Conservation (phyloP, 2,113 vertebrate species). For the Oceanodroma tethys region DNA sequence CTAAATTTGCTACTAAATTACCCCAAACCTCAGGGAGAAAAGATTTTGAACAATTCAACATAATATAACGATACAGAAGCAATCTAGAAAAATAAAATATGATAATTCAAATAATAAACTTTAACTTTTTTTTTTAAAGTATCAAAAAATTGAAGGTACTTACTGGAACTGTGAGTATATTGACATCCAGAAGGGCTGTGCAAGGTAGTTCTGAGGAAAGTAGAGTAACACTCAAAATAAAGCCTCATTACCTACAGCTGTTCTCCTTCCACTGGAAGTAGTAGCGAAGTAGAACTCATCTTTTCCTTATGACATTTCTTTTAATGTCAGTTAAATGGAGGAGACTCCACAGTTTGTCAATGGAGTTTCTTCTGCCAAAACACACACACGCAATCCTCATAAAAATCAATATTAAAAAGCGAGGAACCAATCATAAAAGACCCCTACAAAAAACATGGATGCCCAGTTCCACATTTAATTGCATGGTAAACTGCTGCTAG, state of each 20-base stretch:
- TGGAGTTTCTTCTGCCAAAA: background rate
- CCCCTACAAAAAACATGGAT: background rate
- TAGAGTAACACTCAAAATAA: background rate
- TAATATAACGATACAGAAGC: background rate
- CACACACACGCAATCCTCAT: background rate
- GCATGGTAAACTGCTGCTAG: background rate
- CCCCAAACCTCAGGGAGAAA: background rate
- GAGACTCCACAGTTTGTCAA: background rate
- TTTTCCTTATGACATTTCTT: background rate
- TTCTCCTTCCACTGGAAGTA: background rate
- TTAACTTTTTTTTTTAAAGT: background rate
- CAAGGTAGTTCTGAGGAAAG: background rate
- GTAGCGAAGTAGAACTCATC: background rate
- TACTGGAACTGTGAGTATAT: background rate
- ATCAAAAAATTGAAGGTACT: background rate
- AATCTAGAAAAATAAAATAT: background rate
- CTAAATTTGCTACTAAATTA: background rate
- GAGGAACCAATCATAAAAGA: background rate
- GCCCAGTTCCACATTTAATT: background rate
- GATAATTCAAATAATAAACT: background rate
- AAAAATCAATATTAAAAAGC: background rate
- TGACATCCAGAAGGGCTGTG: background rate
- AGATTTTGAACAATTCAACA: background rate
- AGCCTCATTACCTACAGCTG: background rate
- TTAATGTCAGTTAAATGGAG: background rate